Evolutionary conservation across 1,140 invertebrate genomes (phyloP).

Genomic region (Calosoma granatense): DNA sequence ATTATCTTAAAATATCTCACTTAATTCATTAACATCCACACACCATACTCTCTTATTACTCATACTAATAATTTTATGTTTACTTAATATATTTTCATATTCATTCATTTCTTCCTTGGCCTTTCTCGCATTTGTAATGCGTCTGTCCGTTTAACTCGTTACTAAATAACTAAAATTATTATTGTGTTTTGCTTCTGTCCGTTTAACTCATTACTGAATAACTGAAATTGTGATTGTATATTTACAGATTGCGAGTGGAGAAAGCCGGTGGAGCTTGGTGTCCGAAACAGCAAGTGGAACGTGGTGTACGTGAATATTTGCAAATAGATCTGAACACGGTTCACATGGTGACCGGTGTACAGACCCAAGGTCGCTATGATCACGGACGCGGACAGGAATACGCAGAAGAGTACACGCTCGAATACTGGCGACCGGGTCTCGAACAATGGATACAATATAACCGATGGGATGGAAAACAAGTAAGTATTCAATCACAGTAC

Average conservation of each 20-base stretch:
- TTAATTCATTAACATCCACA: too few species aligned
- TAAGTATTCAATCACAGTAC: slow-evolving; percentile 31
- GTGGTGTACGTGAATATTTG: slow-evolving; percentile 60
- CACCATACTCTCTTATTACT: too few species aligned
- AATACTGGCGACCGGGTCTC: slow-evolving; percentile 59
- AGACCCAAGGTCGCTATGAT: slow-evolving; percentile 71
- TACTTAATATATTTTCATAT: too few species aligned
- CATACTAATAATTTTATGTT: too few species aligned
- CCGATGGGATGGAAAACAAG: slow-evolving; percentile 50
- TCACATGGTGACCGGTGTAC: slow-evolving; percentile 59
- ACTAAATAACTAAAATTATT: too few species aligned
- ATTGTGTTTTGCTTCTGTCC: too few species aligned
- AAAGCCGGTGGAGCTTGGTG: slow-evolving; percentile 76
- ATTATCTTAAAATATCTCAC: too few species aligned
- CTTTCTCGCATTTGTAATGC: too few species aligned
- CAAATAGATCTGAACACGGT: slow-evolving; percentile 59
- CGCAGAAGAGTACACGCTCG: slow-evolving; percentile 60
- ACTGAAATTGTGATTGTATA: too few species aligned
- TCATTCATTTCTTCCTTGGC: too few species aligned
- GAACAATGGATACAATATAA: slow-evolving; percentile 53
- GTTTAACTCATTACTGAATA: too few species aligned
- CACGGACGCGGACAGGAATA: slow-evolving; percentile 70
- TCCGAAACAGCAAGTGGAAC: slow-evolving; percentile 58
- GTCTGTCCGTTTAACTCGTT: too few species aligned
- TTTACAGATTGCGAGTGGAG: slow-evolving; percentile 61